Conservation (phyloP, 2,113 vertebrate species). For the Melospiza georgiana region DNA sequence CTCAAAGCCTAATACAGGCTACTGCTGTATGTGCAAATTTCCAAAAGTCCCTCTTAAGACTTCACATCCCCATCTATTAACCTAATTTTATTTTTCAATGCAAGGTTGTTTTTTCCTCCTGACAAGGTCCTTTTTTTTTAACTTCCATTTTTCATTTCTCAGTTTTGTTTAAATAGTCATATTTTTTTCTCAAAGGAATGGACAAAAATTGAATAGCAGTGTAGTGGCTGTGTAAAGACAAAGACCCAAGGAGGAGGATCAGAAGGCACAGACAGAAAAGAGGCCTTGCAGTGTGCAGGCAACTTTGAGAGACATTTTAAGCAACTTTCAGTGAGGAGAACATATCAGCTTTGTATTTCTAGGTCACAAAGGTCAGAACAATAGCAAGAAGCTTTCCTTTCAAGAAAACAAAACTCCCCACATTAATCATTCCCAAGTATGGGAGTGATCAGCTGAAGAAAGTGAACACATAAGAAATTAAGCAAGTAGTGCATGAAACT, state of each 20-base stretch:
- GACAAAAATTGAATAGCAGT: not conserved
- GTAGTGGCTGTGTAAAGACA: not conserved
- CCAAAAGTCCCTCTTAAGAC: not conserved
- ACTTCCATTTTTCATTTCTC: not conserved
- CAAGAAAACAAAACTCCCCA: not conserved
- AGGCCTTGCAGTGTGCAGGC: not conserved
- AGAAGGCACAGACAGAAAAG: not conserved
- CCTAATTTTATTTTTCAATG: not conserved
- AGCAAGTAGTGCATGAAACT: not conserved
- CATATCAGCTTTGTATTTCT: not conserved
- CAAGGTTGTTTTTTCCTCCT: not conserved
- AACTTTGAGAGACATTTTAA: not conserved
- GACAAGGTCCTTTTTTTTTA: not conserved
- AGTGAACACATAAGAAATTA: not conserved
- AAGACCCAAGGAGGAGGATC: rapidly evolving
- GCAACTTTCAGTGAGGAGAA: not conserved
- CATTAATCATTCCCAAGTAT: not conserved
- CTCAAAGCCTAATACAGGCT: not conserved
- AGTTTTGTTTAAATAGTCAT: not conserved
- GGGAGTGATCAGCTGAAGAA: not conserved
- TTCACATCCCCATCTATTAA: not conserved
- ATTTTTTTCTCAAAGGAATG: not conserved
- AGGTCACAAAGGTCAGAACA: not conserved
- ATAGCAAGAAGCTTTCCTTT: not conserved
- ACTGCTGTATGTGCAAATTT: not conserved